Evolutionary conservation across 1,140 invertebrate species (phyloP).

Genomic region (Drosophila aff.): DNA sequence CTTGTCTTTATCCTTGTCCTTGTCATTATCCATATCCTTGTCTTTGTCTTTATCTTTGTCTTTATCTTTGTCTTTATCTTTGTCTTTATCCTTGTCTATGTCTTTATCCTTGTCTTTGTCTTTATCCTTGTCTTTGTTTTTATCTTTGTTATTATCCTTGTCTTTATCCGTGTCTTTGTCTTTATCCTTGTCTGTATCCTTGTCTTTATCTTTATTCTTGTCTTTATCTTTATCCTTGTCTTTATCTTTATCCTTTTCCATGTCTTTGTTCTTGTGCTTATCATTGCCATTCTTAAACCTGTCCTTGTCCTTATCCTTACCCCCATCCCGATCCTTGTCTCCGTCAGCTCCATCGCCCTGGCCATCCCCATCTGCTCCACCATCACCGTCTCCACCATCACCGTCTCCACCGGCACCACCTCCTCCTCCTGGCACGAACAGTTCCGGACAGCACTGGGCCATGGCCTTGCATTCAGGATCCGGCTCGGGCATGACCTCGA

Average conservation of each 20-base stretch:
- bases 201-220: too few species aligned
- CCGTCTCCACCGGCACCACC: not conserved
- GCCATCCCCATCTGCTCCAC: not conserved
- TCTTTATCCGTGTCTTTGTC: not conserved
- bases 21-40: not conserved
- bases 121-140: not conserved
- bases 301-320: not conserved
- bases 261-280: not conserved
- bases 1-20: not conserved
- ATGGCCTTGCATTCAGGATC: constrained; percentile 12
- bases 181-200: not conserved
- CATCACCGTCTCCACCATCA: not conserved
- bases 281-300: not conserved
- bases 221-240: not conserved
- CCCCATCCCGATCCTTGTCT: not conserved
- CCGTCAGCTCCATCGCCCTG: not conserved
- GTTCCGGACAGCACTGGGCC: constrained; percentile 35
- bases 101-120: not conserved
- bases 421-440: not conserved
- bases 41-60: not conserved
- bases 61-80: not conserved
- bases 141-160: not conserved
- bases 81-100: not conserved
- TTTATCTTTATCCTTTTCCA: too few species aligned
- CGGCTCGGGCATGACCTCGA: constrained; percentile 10